These are phyloP conservation scores for Volucella bombylans DNA, from an alignment of 2,888 invertebrate genomes.

Conservation along the genomic window DNA sequence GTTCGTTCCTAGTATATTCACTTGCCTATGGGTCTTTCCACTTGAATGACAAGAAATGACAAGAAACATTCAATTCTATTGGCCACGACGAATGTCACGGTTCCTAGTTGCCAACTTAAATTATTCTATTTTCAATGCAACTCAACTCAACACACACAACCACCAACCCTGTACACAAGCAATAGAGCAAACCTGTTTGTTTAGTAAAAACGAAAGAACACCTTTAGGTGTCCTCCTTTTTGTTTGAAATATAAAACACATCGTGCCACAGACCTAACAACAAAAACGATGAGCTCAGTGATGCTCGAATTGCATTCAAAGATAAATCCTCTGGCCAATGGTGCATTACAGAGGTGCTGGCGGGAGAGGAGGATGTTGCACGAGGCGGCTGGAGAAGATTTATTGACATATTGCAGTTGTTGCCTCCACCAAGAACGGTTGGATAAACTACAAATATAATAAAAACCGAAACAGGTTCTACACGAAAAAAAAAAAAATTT, in stretches of 20 bases:
- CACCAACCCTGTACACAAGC: too few relatives aligned
- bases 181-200: too few relatives aligned
- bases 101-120: conserved; percentile 65
- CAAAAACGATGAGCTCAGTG: conserved; percentile 62
- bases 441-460: conserved; percentile 20
- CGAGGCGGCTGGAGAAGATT: conserved; percentile 40
- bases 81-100: conserved; percentile 59
- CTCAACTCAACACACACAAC: too few relatives aligned
- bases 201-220: neutral
- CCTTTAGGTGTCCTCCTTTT: neutral
- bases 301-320: conserved; percentile 58
- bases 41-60: neutral
- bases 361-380: neutral
- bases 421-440: neutral
- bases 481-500: neutral
- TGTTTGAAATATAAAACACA: conserved; percentile 45
- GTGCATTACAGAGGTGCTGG: too few relatives aligned
- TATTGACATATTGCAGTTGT: conserved; percentile 71
- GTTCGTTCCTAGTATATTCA: too few relatives aligned
- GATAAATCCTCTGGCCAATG: conserved; percentile 36
- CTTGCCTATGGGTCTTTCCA: too few relatives aligned
- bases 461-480: conserved; percentile 18
- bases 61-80: conserved; percentile 68
- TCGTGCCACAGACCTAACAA: conserved; percentile 41
- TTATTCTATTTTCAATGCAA: conserved; percentile 56